phyloP scores from a whole-genome alignment of 2,113 vertebrate species.

The Rousettus leschenaultii region DNA sequence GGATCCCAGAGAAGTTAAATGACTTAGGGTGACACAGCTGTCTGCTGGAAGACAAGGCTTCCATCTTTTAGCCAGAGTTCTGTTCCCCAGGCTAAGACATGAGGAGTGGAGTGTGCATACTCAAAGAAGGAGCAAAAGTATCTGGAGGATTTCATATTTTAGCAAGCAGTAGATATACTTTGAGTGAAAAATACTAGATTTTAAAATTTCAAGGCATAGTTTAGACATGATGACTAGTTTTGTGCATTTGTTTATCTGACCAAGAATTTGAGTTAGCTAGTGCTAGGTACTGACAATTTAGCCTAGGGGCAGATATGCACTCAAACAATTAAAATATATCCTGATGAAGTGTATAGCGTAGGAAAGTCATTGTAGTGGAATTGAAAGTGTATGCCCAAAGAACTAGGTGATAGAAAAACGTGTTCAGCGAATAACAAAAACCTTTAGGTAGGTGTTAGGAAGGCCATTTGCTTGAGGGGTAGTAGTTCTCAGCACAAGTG shows the following conservation, averaged over 20 bases:
- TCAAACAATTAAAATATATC: background rate
- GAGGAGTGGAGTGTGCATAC: background rate
- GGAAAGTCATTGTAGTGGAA: too few relatives aligned
- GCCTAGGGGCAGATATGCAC: background rate
- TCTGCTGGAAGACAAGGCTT: background rate
- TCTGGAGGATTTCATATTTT: background rate
- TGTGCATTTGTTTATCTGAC: background rate
- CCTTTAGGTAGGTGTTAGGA: background rate
- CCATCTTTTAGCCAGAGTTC: background rate
- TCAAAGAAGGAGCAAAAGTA: background rate
- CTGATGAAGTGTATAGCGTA: background rate
- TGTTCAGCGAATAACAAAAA: background rate
- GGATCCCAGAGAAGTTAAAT: background rate
- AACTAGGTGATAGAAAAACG: background rate
- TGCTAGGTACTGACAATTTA: background rate
- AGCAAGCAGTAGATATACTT: background rate
- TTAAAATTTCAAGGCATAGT: background rate
- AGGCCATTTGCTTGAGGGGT: background rate
- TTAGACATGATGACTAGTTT: background rate
- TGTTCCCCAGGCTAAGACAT: background rate
- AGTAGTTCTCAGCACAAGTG: background rate
- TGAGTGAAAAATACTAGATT: background rate
- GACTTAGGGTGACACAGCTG: background rate
- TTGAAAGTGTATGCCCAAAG: background rate
- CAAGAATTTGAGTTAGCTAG: background rate